phyloP scores from a whole-genome alignment of 2,113 vertebrate genomes.

The Junco hyemalis region DNA sequence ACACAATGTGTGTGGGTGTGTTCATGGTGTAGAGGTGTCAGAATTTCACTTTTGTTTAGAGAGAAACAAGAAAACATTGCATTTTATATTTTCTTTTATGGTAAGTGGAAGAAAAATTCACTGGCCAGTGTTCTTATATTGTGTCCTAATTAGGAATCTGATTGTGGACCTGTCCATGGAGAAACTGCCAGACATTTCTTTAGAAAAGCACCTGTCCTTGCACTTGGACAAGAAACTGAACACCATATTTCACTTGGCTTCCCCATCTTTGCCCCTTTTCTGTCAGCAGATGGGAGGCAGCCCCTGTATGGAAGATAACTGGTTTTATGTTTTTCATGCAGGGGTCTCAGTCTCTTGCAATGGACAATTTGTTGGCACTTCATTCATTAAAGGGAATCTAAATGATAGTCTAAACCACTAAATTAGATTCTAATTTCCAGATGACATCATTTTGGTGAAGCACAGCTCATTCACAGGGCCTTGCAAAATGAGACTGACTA shows the following conservation, averaged over 20 bases:
- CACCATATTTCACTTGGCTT: background rate
- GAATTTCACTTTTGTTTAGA: background rate
- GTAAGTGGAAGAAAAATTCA: background rate
- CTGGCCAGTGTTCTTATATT: accelerated
- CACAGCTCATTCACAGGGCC: background rate
- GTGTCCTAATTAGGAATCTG: background rate
- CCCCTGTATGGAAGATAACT: background rate
- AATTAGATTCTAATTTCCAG: background rate
- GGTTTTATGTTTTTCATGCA: background rate
- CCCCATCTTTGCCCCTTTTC: background rate
- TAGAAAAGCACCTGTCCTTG: background rate
- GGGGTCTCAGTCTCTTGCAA: background rate
- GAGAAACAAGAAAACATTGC: background rate
- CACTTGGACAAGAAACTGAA: background rate
- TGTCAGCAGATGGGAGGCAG: background rate
- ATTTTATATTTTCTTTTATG: background rate
- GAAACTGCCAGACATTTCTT: background rate
- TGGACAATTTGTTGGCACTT: background rate
- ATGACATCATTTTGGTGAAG: background rate
- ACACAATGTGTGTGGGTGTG: background rate
- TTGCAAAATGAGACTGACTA: background rate
- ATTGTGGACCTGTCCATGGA: background rate
- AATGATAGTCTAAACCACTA: background rate
- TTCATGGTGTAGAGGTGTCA: background rate
- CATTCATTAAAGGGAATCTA: background rate